A percentile compares a stretch with the other conserved stretches of the same genome.
Evolutionary conservation across 2,888 invertebrate genomes (phyloP).

Genomic region (Yponomeuta evonymella): DNA sequence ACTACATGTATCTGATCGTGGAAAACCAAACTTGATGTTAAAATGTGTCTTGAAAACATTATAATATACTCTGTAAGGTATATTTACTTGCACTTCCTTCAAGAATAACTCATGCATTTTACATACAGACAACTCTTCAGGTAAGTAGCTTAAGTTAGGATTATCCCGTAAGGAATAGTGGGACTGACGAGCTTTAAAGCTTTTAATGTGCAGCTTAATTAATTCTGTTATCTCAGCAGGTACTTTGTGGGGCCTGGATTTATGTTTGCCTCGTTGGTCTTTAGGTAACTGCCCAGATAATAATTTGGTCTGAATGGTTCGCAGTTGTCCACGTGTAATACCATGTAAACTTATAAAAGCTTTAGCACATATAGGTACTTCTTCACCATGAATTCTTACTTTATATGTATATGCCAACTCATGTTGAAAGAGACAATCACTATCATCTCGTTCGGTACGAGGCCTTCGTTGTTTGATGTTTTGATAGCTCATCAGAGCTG

Average conservation of each 20-base stretch:
- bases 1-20: slow-evolving; percentile 18
- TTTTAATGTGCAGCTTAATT: neutral
- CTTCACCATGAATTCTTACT: neutral
- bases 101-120: slow-evolving; percentile 16
- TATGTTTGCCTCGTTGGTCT: neutral
- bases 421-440: neutral
- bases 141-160: slow-evolving; percentile 14
- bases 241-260: neutral
- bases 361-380: neutral
- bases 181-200: slow-evolving; percentile 15
- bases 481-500: neutral
- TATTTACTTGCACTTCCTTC: neutral
- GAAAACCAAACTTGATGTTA: slow-evolving; percentile 18
- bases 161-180: slow-evolving; percentile 16
- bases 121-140: slow-evolving; percentile 9
- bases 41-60: slow-evolving; percentile 14
- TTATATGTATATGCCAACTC: neutral
- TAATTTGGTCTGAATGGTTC: neutral
- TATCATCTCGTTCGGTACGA: neutral
- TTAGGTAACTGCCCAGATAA: neutral
- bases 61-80: slow-evolving; percentile 13
- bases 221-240: neutral
- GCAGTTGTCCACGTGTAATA: neutral
- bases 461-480: neutral
- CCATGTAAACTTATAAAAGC: neutral